These are phyloP conservation scores for Brachyistius frenatus DNA, from an alignment of 2,113 vertebrate genomes.

Conservation along the genomic window DNA sequence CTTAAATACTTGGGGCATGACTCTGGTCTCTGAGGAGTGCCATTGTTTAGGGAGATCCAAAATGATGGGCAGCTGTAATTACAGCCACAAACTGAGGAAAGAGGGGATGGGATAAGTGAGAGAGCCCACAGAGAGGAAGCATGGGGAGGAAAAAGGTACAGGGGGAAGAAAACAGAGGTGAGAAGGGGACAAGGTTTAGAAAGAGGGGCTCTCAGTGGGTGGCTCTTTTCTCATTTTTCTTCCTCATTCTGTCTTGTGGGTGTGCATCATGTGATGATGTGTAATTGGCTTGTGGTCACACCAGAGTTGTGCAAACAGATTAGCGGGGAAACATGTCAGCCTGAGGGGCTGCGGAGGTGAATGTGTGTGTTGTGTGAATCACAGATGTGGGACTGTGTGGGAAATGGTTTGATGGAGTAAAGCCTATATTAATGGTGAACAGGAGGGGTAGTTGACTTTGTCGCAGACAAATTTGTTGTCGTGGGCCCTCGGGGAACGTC, in stretches of 20 bases:
- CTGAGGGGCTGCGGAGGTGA: conserved; percentile 65
- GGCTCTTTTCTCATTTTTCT: conserved; percentile 61
- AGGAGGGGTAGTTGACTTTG: conserved; percentile 66
- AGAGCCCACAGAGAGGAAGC: conserved; percentile 17
- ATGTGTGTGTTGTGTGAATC: conserved; percentile 73
- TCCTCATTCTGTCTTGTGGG: conserved; percentile 45
- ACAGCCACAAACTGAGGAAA: conserved; percentile 44
- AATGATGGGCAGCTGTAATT: conserved; percentile 75
- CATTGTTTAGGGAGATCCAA: conserved; percentile 59
- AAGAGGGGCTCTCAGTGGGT: conserved; percentile 60
- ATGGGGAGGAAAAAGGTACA: conserved; percentile 1
- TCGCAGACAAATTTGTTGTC: conserved; percentile 56
- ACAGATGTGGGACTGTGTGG: conserved; percentile 78
- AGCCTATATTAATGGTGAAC: conserved; percentile 72
- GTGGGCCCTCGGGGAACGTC: conserved; percentile 9
- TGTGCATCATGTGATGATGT: conserved; percentile 67
- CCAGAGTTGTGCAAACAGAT: conserved; percentile 82
- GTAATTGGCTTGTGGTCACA: conserved; percentile 79
- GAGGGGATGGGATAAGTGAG: neutral
- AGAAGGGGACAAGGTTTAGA: conserved; percentile 19
- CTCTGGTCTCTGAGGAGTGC: conserved; percentile 63
- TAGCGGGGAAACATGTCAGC: conserved; percentile 78
- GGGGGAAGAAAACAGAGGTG: conserved; percentile 7
- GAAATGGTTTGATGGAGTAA: conserved; percentile 73
- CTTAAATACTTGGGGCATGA: conserved; percentile 60